phyloP scores from a whole-genome alignment of 2,888 invertebrate genomes.

The Lycophotia porphyrea region DNA sequence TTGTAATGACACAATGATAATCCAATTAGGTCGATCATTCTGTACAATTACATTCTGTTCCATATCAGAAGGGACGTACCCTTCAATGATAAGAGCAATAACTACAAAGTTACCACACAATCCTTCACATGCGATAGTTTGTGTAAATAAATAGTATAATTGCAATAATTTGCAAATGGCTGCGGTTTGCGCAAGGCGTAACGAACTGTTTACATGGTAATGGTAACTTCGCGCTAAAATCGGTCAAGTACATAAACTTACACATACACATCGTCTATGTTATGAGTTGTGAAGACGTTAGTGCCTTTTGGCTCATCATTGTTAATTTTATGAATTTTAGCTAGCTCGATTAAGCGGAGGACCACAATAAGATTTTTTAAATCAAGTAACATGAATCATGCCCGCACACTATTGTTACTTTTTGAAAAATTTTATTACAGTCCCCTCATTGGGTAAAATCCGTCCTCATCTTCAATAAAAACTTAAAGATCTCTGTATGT shows the following conservation, averaged over 20 bases:
- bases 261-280: constrained; percentile 32
- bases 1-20: constrained; percentile 3
- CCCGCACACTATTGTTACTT: not conserved
- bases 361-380: not conserved
- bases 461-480: not conserved
- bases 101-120: constrained; percentile 41
- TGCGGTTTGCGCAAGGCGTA: constrained; percentile 57
- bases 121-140: constrained; percentile 57
- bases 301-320: constrained; percentile 1
- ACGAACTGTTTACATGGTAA: constrained; percentile 50
- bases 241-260: constrained; percentile 59
- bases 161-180: constrained; percentile 63
- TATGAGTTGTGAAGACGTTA: constrained; percentile 19
- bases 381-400: not conserved
- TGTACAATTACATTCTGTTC: not conserved
- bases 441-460: not conserved
- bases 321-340: constrained; percentile 7
- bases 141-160: constrained; percentile 61
- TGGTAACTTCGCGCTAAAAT: constrained; percentile 51
- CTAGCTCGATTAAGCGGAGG: not conserved
- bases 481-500: not conserved
- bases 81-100: constrained; percentile 11
- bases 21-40: constrained; percentile 17
- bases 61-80: constrained; percentile 7
- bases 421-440: not conserved